Base-by-base conservation (phyloP, 2,888 invertebrate species). In the Salticus scenicus region DNA sequence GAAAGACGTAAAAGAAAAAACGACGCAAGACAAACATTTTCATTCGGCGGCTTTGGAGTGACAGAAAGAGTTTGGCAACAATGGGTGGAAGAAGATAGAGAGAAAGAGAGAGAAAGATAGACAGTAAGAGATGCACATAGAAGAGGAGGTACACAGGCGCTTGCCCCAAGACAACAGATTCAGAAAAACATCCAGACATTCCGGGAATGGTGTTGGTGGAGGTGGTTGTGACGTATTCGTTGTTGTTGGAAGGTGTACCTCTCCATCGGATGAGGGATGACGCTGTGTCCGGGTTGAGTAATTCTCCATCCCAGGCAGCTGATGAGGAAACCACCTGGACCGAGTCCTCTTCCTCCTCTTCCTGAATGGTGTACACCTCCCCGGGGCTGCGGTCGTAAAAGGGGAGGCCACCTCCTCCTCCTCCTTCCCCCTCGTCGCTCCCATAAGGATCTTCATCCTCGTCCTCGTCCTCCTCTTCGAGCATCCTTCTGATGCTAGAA, bases 311-410 rank as follows among this genome's bases (percentile, higher is more conserved):
- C 73, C 75, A 70, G 80, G 82, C 47, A 28, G 73, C 41, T 31
- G 28, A 71, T 27, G 57, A 64, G 33, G 76, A 63, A 63, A 31
- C 30, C 51, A 63, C 30, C 47, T 42, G 31, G 37, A 77, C 83
- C 33, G 92, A 92, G 87, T 91, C 91, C 89, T 92, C 92, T 89
- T 92, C 92, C 88, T 92, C 92, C 88, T 92, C 92, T 89, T 92
- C 92, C 12, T 91, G 92, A 83, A 92, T 92, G 76, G 92, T 92
- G 90, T 92, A 92, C 37, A 92, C 92, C 89, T 92, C 92, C 41
- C 92, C 92, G n/a, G 92, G 91, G 51, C 86, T 86, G 47, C 87
- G 78, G 80, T 87, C 88, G 80, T 83, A 88, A 69, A 76, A 88
- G 42, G 87, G 69, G 51, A 77, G 63, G n/a, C 51, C 14, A 10